phyloP scores from a whole-genome alignment of 1,140 invertebrate genomes.

The Triops cancriformis region DNA sequence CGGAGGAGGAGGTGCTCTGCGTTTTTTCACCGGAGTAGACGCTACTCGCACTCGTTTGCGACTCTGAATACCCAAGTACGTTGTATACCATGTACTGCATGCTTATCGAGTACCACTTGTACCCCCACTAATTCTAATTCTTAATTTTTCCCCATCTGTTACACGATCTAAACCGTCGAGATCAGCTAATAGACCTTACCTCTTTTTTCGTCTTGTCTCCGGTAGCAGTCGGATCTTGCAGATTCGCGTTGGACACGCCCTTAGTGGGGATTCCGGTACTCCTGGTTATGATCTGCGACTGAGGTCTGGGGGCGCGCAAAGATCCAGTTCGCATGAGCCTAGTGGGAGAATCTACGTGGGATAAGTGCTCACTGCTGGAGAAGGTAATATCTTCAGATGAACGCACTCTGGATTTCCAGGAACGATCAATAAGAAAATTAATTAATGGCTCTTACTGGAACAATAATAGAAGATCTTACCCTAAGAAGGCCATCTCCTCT shows the following conservation, averaged over 20 bases:
- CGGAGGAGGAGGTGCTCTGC: not conserved
- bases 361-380: not conserved
- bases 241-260: not conserved
- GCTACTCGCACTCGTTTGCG: not conserved
- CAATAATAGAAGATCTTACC: conserved; percentile 5
- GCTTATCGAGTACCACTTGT: not conserved
- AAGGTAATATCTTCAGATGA: not conserved
- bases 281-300: not conserved
- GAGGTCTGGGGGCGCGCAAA: not conserved
- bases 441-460: no score
- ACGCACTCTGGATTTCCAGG: not conserved
- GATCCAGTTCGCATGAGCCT: not conserved
- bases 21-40: not conserved
- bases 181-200: not conserved
- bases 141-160: not conserved
- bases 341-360: not conserved
- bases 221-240: not conserved
- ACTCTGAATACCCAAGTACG: conserved; percentile 4
- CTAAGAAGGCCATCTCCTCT: conserved; percentile 2
- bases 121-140: not conserved
- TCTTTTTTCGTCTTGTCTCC: not conserved
- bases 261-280: not conserved
- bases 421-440: no score
- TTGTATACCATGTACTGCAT: no score
- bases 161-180: not conserved